Base-by-base conservation (phyloP, 2,797 vertebrate genomes). In the Anguilla marmorata region DNA sequence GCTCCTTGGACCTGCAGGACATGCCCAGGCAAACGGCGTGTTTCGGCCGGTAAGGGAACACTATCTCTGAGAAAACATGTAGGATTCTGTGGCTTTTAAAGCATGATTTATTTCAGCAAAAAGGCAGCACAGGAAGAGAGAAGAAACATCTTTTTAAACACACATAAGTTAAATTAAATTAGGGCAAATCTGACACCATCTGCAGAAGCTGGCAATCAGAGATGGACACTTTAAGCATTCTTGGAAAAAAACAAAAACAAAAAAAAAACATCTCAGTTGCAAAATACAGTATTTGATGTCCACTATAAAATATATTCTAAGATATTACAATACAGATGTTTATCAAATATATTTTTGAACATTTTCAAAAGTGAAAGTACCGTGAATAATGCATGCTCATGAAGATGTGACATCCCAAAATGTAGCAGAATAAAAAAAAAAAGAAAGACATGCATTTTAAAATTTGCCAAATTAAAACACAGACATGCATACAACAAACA, bases 71-170 rank as follows among this genome's bases (percentile, higher is more conserved):
- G 16, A 79, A 19, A 33, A 14, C 0, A 69, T n/a, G 24, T 14
- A 74, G 30, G 12, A 76, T 41, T 33, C 12, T 16, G 69, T 14
- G 2, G 8, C 69, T 30, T 37, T 76, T 37, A 2, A 76, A 76
- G 33, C 45, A 76, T 74, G 37, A 82, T 82, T 82, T 82, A 82
- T 82, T 82, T 24, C 19, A 50, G 41, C 79, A 82, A 82, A 82
- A 82, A 50, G 2, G 21, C 41, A 48, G 45, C 37, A 82, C 41
- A 48, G 79, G 24, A 48, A n/a, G 79, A 82, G 24, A n/a, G 79
- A 82, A 82, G 45, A 12, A 37, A 79, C 30, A 79, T 19, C 37
- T 19, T 45, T 82, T 82, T n/a, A 48, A 82, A 82, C 33, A 79
- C 8, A 82, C 50, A 52, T 12, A 12, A 24, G 21, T 82, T 82